phyloP scores from a whole-genome alignment of 2,888 invertebrate genomes.

The Drosophila mercatorum region DNA sequence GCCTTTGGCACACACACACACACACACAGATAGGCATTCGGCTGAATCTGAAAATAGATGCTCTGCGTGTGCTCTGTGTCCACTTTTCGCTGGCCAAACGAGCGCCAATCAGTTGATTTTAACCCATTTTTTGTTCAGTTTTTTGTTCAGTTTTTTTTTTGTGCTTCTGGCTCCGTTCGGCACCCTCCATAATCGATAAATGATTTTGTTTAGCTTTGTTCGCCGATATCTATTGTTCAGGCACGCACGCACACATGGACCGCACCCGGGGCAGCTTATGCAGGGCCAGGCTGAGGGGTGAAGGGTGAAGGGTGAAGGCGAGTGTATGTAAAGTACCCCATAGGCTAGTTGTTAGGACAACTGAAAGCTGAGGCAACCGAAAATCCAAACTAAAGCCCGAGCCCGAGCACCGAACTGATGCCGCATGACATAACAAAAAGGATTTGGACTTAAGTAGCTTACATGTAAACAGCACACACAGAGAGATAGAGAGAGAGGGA shows the following conservation, averaged over 20 bases:
- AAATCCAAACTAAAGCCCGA: conserved; percentile 26
- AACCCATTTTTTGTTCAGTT: conserved; percentile 6
- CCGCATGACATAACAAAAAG: conserved; percentile 72
- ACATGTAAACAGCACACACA: conserved; percentile 62
- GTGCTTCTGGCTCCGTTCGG: neutral
- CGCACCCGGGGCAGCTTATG: conserved; percentile 25
- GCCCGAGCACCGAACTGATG: conserved; percentile 41
- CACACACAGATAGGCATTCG: neutral
- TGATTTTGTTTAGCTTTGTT: conserved; percentile 71
- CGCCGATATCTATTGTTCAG: conserved; percentile 41
- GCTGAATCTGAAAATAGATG: conserved; percentile 45
- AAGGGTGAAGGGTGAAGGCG: accelerated
- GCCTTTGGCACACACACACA: conserved; percentile 4
- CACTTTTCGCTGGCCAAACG: conserved; percentile 39
- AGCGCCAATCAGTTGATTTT: conserved; percentile 37
- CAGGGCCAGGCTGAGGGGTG: neutral
- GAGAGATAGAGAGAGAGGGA: conserved; percentile 6
- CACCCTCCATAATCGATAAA: conserved; percentile 65
- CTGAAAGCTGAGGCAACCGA: conserved; percentile 37
- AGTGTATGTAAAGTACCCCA: conserved; percentile 64
- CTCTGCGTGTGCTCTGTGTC: conserved; percentile 27
- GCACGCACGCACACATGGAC: conserved; percentile 26
- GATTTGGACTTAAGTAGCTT: conserved; percentile 75
- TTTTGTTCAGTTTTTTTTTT: neutral
- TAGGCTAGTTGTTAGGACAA: conserved; percentile 57